Percentiles rank a stretch among this genome's conserved stretches.
Evolutionary conservation across 2,797 vertebrate genomes (phyloP).

Genomic region (Nyctalus aviator): DNA sequence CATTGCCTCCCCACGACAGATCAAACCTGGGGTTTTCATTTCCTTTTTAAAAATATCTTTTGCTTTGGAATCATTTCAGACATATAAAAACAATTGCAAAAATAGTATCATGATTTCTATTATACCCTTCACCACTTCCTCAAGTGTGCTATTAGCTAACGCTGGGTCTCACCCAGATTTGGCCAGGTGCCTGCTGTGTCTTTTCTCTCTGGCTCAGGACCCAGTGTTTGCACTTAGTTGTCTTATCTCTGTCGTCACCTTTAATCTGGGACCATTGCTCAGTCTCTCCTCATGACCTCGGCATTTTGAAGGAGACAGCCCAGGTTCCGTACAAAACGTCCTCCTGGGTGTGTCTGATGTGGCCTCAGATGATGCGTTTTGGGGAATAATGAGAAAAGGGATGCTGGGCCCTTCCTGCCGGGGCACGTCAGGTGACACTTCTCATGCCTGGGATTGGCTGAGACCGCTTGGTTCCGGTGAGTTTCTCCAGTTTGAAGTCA

Average conservation of each 20-base stretch:
- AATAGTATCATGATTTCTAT: background rate
- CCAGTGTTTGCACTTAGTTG: background rate
- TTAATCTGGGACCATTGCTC: background rate
- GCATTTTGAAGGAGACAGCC: background rate
- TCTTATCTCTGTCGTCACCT: background rate
- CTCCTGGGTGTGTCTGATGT: background rate
- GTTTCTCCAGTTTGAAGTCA: background rate
- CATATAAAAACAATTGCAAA: background rate
- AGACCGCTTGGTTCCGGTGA: background rate
- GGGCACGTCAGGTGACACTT: fast-evolving
- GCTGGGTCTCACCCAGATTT: background rate
- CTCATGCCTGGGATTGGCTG: background rate
- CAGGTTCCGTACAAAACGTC: background rate
- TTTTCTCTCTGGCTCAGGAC: background rate
- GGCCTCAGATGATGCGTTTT: background rate
- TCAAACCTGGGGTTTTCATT: background rate
- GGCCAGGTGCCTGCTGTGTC: background rate
- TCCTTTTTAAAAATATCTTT: background rate
- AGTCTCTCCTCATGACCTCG: background rate
- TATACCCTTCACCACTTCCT: background rate
- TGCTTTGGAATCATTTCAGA: slow-evolving; percentile 3
- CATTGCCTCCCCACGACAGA: background rate
- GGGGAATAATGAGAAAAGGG: background rate
- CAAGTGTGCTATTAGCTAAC: background rate
- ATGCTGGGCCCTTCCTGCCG: background rate